Conservation (phyloP, 2,113 vertebrate genomes). For the Sialia sialis region DNA sequence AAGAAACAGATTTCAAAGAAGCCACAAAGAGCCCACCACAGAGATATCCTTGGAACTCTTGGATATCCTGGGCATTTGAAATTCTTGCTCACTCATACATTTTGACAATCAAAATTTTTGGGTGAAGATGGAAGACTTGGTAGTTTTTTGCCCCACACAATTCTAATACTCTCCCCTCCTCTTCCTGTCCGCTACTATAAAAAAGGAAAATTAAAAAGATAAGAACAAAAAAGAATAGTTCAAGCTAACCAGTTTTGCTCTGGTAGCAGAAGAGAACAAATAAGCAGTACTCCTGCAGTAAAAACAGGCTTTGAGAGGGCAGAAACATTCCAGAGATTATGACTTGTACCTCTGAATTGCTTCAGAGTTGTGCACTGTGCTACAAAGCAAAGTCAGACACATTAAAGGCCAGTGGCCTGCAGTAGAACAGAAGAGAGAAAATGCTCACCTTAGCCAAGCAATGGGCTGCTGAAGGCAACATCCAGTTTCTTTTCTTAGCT, state of each 20-base stretch:
- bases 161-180: not conserved
- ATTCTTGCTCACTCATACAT: not conserved
- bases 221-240: not conserved
- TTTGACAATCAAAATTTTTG: not conserved
- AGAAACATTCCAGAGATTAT: not conserved
- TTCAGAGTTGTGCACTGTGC: rapidly evolving
- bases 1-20: not conserved
- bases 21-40: not conserved
- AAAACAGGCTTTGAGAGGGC: not conserved
- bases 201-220: not conserved
- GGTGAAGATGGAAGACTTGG: not conserved
- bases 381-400: not conserved
- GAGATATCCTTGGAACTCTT: not conserved
- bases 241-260: not conserved
- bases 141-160: not conserved
- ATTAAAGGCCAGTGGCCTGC: not conserved
- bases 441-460: not conserved
- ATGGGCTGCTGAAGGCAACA: not conserved
- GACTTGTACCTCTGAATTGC: not conserved
- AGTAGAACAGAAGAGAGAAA: constrained; percentile 1
- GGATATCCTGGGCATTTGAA: not conserved
- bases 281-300: not conserved
- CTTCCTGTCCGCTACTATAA: not conserved
- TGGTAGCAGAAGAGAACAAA: not conserved
- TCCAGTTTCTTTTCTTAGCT: not conserved